Conservation (phyloP, 2,888 invertebrate species). For the Limnephilus marmoratus region DNA sequence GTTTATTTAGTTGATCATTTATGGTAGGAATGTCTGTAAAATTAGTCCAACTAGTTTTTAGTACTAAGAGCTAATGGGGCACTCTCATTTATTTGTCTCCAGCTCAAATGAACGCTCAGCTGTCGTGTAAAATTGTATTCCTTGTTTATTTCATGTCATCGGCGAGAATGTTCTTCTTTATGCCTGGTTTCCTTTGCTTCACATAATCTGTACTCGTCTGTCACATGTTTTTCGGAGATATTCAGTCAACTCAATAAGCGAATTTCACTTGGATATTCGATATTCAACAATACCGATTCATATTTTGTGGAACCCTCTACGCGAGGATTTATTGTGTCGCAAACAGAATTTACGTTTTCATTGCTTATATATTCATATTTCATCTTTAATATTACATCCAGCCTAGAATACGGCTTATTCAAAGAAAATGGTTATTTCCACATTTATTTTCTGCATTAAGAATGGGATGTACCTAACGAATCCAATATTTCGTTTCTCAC, state of each 20-base stretch:
- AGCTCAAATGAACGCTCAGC: slow-evolving; percentile 24
- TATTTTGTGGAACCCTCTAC: not conserved
- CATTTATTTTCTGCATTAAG: not conserved
- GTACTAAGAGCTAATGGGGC: slow-evolving; percentile 19
- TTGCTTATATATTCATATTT: not conserved
- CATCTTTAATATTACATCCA: not conserved
- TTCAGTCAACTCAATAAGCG: not conserved
- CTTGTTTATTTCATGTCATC: slow-evolving; percentile 48
- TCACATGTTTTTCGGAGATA: not conserved
- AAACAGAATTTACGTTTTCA: not conserved
- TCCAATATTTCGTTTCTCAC: not conserved
- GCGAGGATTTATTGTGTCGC: not conserved
- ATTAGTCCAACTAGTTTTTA: not conserved
- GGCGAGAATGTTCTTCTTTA: slow-evolving; percentile 48
- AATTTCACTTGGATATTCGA: not conserved
- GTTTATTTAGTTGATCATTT: not conserved
- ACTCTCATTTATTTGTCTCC: slow-evolving; percentile 14
- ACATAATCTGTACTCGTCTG: not conserved
- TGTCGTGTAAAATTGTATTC: not conserved
- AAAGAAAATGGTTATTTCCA: not conserved
- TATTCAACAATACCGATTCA: not conserved
- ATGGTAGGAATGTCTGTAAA: not conserved
- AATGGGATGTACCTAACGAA: not conserved
- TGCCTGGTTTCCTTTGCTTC: slow-evolving; percentile 22
- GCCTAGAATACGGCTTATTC: not conserved